Base-by-base conservation (phyloP, 2,113 vertebrate genomes). In the Dasyornis broadbenti region DNA sequence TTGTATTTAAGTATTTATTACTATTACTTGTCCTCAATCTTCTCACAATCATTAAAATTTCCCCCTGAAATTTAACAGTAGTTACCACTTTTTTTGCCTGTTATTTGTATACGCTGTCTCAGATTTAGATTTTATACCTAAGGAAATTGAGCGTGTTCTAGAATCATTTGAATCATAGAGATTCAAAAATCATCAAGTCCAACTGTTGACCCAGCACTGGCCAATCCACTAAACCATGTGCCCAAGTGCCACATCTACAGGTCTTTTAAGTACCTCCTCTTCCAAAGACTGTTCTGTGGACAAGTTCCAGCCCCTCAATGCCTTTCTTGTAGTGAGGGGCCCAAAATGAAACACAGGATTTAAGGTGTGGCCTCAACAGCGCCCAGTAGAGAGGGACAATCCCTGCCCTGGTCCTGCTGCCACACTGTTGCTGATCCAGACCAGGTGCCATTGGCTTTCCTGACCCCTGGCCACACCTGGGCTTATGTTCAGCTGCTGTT, bases 361-460 rank as follows among this genome's bases (percentile, higher is more conserved):
- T 21, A n/a, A 75, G 60, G 3, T 75, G 60, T 30, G 39, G 19
- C 37, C 28, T 89, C 77, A 73, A 8, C 60, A 73, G 44, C 13
- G 23, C 52, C 0, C 0, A 59, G 23, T 0, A n/a, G 44, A 53
- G 15, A 4, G 37, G 14, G 18, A 24, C 37, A 59, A 16, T 59
- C 52, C 1, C 27, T 81, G 86, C 19, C 59, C 68, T 73, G 60
- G 3, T 37, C 37, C 59, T 81, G 68, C 77, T 59, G 69, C 11
- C 77, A 30, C 28, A 12, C 52, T 1, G 15, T 13, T 73, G 37
- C 44, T 73, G 52, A n/a, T 2, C 9, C 53, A 52, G 39, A 28
- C 33, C 68, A 73, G 60, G 37, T 17, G 52, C 28, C 53, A 1
- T 14, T 73, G 77, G 69, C 28, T 19, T 59, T 20, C 37, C 3